These are phyloP conservation scores for Chrysocyon brachyurus DNA, from an alignment of 2,797 vertebrate species.

Conservation along the genomic window DNA sequence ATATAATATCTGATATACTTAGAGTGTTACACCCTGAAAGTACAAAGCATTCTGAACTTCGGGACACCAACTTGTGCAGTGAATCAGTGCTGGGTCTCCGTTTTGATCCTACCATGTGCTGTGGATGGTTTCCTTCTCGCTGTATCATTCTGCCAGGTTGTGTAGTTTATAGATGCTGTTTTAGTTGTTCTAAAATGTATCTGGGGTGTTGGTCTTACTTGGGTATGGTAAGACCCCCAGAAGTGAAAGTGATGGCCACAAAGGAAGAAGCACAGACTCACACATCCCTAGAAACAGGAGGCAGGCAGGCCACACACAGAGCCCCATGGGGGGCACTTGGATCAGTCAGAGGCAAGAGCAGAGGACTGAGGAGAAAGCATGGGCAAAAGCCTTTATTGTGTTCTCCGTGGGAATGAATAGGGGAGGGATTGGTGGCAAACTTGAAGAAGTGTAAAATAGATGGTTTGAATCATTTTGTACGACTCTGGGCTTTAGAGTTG, in stretches of 20 bases:
- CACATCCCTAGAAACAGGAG: not conserved
- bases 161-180: not conserved
- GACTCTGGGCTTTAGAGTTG: not conserved
- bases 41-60: not conserved
- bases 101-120: not conserved
- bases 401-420: not conserved
- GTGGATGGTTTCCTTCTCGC: not conserved
- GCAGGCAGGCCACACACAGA: accelerated
- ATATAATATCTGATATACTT: not conserved
- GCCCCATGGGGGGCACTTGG: not conserved
- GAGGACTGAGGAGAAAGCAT: not conserved
- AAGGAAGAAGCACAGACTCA: not conserved
- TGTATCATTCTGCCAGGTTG: not conserved
- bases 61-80: not conserved
- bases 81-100: not conserved
- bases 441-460: not conserved
- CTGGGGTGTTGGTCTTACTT: not conserved
- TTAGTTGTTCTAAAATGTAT: not conserved
- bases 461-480: not conserved
- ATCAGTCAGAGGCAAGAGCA: not conserved
- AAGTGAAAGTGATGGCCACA: not conserved
- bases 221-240: not conserved
- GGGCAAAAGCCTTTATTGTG: not conserved
- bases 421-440: accelerated
- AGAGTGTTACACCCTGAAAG: not conserved